Evolutionary conservation across 2,113 vertebrate species (phyloP).

Genomic region (Aramus guarauna): DNA sequence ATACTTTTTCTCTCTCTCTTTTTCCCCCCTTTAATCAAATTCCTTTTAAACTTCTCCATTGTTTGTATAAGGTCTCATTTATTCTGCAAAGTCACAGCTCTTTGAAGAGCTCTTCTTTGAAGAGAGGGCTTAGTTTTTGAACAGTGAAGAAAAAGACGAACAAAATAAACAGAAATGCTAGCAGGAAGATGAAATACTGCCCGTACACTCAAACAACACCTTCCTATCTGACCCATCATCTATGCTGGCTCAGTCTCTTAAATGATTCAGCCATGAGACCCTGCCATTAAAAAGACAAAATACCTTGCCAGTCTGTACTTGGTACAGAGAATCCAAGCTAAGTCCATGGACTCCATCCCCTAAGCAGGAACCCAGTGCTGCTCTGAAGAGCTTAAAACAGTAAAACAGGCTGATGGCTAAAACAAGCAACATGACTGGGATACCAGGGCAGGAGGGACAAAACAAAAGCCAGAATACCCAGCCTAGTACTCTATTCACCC

Average conservation of each 20-base stretch:
- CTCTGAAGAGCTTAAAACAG: background rate
- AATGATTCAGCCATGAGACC: background rate
- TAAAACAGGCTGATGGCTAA: background rate
- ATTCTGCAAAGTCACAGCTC: background rate
- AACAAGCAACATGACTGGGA: background rate
- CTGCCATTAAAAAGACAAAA: background rate
- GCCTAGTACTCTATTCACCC: background rate
- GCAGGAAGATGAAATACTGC: background rate
- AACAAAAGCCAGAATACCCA: background rate
- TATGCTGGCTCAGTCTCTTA: background rate
- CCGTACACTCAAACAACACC: background rate
- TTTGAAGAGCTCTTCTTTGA: background rate
- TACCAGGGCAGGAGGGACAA: background rate
- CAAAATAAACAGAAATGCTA: background rate
- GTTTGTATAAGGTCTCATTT: background rate
- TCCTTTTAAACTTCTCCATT: background rate
- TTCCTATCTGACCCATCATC: background rate
- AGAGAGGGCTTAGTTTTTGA: background rate
- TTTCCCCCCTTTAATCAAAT: background rate
- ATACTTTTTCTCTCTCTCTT: background rate
- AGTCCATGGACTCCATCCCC: rapidly evolving
- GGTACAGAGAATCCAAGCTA: background rate
- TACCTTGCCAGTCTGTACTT: background rate
- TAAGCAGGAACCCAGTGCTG: background rate
- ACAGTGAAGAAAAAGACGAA: background rate